Percentiles rank a stretch among this genome's conserved stretches.
These are phyloP conservation scores for Saxicola maurus DNA, from an alignment of 2,797 vertebrate genomes.

Conservation along the genomic window DNA sequence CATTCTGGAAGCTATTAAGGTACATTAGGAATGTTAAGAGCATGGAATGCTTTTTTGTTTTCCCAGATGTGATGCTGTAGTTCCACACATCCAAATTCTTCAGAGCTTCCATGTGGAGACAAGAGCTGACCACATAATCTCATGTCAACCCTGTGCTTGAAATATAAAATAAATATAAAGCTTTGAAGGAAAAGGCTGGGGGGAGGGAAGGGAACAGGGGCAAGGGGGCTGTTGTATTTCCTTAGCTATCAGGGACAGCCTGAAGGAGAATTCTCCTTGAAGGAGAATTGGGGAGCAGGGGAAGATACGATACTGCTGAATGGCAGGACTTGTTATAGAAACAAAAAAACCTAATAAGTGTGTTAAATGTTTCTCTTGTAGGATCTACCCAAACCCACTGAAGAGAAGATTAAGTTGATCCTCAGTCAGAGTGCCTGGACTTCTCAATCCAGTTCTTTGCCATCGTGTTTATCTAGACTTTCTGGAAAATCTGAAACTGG, in stretches of 20 bases:
- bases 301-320: background rate
- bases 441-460: slow-evolving; percentile 91
- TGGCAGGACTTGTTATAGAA: background rate
- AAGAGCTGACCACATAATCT: background rate
- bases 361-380: slow-evolving; percentile 53
- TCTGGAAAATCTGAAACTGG: slow-evolving; percentile 95
- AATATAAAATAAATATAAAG: background rate
- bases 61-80: background rate
- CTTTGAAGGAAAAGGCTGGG: background rate
- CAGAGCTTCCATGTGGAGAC: background rate
- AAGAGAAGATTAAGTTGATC: slow-evolving; percentile 93
- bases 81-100: background rate
- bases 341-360: background rate
- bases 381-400: slow-evolving; percentile 90
- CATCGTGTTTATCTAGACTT: slow-evolving; percentile 85
- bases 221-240: fast-evolving
- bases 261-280: background rate
- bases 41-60: background rate
- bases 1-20: slow-evolving; percentile 93
- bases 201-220: background rate
- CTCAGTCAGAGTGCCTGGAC: slow-evolving; percentile 98
- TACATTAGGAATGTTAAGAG: slow-evolving; percentile 50
- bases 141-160: background rate
- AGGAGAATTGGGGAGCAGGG: background rate
- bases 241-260: background rate